Base-by-base conservation (phyloP, 2,113 vertebrate genomes). In the Cichladusa arquata region DNA sequence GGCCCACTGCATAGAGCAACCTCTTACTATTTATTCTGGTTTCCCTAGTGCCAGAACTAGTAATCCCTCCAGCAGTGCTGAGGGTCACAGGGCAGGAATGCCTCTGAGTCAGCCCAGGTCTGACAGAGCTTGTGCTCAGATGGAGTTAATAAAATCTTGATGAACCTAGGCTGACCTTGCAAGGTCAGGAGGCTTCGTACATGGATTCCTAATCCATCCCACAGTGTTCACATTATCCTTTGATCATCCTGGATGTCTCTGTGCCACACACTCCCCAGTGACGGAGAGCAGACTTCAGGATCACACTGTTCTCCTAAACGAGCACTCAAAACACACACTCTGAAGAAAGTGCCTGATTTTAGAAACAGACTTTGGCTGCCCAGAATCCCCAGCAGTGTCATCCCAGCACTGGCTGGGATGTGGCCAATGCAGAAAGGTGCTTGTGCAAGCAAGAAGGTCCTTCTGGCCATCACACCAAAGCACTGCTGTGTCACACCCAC, bases 41-140 rank as follows among this genome's bases (percentile, higher is more conserved):
- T 93, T 84, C 95, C 77, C 66, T 5, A 91, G 94, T 60, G 56
- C 76, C 67, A 92, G 54, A 91, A 38, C 48, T 84, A 95, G 81
- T 90, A 93, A 90, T 81, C 80, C 91, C 60, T 81, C 42, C 16
- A 77, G 92, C 64, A 76, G 51, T 25, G 70, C 82, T 81, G 82
- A 88, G 71, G 82, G 88, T 83, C 88, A 93, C 54, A 70, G 56
- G 64, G n/a, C 82, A 94, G 47, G 64, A 90, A 94, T 45, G 44
- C 50, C 88, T 94, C 44, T 3, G 1, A 65, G 71, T 74, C 88
- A 86, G 71, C 24, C 48, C 47, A 84, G 76, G 82, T 81, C 86
- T 90, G 60, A 58, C 34, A 81, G 54, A 95, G 29, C 82, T 70
- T 28, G 19, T 71, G 64, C 72, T 44, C 76, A 88, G 44, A 88